Evolutionary conservation across 1,140 invertebrate genomes (phyloP), one percentile per base, ranked within the genome.

Genomic region (Calliopsis andreniformis): DNA sequence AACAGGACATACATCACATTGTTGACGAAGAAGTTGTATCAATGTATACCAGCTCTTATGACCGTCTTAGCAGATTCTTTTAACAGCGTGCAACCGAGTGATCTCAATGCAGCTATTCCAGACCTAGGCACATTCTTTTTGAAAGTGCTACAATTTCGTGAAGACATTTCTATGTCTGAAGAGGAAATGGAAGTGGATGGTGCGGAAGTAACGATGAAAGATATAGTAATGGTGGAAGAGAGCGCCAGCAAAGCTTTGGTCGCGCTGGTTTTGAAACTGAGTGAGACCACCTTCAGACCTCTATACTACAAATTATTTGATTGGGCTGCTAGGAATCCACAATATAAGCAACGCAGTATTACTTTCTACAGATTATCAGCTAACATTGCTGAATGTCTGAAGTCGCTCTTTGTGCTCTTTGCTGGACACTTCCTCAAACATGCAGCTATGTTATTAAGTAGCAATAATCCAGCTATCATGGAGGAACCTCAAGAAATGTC

Each of bases 371-470:
- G 95, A 86, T 87, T 98, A 35, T 96, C 96, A 53, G 94, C 93
- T 63, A 95, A 94, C 28, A 94, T 98, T 68, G 96, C 97, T 0
- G 95, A 97, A 58, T 95, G 94, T 62, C 90, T 99, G 10, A 97
- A 98, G 89, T 96, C 96, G 28, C 91, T 99, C 0, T 99, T 99
- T 89, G 95, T 97, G 1, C 90, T 98, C 30, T 98, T 99, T 89
- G 97, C 97, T 59, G 95, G 95, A 6, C 95, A 97, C 84, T 96
- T 98, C 80, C 91, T 98, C 0, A 95, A 95, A 84, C 96, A 98
- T 87, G 95, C 96, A 1, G 95, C 96, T 0, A 91, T 94, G 4
- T 87, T 97, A 2, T 88, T 99, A 25, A 90, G 91, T 42, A 83
- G 76, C 45, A 92, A 92, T 64, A 93, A 93, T 79, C 69, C 86